A percentile compares a stretch with the other conserved stretches of the same genome.
phyloP scores from a whole-genome alignment of 1,140 invertebrate species.

The Homalodisca vitripennis region DNA sequence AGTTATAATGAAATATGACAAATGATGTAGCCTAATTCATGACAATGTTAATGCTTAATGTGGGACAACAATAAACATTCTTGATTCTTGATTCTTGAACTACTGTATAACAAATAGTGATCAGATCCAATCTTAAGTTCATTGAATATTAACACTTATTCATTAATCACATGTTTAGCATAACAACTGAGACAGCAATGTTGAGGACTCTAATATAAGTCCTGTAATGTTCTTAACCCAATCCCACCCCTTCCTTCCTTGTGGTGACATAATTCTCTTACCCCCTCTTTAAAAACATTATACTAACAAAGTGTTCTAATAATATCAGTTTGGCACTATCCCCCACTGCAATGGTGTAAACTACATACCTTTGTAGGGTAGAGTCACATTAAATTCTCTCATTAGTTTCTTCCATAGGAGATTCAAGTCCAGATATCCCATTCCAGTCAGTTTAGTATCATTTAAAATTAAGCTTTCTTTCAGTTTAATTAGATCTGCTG shows the following conservation, averaged over 20 bases:
- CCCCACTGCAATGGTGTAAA: background rate
- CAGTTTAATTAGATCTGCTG: conserved; percentile 58
- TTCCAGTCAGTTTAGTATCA: conserved; percentile 53
- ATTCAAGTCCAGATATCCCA: conserved; percentile 55
- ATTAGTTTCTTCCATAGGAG: conserved; percentile 55
- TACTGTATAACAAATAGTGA: too few species aligned
- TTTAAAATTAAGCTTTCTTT: conserved; percentile 61
- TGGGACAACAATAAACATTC: too few species aligned
- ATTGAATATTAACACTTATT: too few species aligned
- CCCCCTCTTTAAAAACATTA: background rate
- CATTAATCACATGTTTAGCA: too few species aligned
- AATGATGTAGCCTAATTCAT: too few species aligned
- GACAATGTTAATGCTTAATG: too few species aligned
- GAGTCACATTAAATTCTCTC: conserved; percentile 51
- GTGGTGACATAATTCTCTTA: background rate
- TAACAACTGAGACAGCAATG: too few species aligned
- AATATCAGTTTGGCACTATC: background rate
- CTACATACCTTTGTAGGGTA: conserved; percentile 51
- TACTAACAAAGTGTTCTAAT: background rate
- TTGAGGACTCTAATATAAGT: background rate
- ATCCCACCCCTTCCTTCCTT: background rate
- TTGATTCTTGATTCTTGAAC: too few species aligned
- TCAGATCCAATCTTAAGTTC: too few species aligned
- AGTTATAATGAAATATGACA: too few species aligned
- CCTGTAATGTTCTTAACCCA: background rate